Evolutionary conservation across 2,797 vertebrate genomes (phyloP), one percentile per base, ranked within the genome.

Genomic region (Brotogeris chrysoptera): DNA sequence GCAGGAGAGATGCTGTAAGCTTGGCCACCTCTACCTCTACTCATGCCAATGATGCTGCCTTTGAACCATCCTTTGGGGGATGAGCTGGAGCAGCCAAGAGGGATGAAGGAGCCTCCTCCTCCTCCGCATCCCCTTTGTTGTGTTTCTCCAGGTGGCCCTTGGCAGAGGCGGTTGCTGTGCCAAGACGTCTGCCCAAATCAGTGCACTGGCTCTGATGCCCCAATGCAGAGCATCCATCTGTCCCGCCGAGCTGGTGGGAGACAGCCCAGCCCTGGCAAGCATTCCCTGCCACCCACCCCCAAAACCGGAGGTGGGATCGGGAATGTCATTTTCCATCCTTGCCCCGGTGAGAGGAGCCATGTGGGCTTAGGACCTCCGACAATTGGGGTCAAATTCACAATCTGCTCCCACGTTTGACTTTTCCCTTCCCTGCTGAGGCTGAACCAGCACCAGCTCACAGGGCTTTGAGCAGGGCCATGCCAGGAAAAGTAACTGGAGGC

Each of bases 271-370:
- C 47, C 70, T 7, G 9, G 80, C 64, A 0, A 66, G n/a, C 0
- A 0, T 7, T 57, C 18, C 18, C 19, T 39, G 10, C 11, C 13
- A 3, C 11, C 13, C 2, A 17, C 21, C 16, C 44, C 53, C 47
- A 4, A 9, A 25, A 49, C 8, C 5, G 0, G 2, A 32, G 7
- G 8, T 1, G 5, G 17, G 50, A 41, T 1, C 0, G 2, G 69
- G 65, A 79, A 41, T 0, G 3, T 24, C 59, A 6, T n/a, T 10
- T 46, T 57, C 44, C 36, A 30, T 74, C 66, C 55, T 17, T 34
- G 10, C 11, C 14, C 20, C 0, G 1, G 23, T 34, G 90, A 68
- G 80, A 44, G 81, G 59, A 88, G 65, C 68, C 84, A 55, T 13
- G 80, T 50, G 92, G 72, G 68, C 77, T 79, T 5, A 1, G 85